These are phyloP conservation scores for Scaptodrosophila latifasciaeformis DNA, from an alignment of 2,888 invertebrate genomes.

Conservation along the genomic window DNA sequence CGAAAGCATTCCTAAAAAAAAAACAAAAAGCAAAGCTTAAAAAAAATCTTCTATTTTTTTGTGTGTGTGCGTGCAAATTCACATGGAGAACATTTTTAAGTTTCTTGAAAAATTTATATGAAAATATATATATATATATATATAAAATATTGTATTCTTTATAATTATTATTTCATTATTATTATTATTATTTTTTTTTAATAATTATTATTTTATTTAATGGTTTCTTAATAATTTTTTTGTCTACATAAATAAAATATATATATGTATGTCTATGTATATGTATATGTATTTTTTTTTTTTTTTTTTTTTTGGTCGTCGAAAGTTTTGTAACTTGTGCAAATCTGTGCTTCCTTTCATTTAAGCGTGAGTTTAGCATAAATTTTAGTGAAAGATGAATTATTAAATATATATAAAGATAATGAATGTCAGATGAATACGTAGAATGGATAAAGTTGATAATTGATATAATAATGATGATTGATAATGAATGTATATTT, in stretches of 20 bases:
- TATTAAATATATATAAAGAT: slow-evolving; percentile 31
- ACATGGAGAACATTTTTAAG: too few species aligned
- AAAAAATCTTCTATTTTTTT: slow-evolving; percentile 13
- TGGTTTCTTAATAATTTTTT: slow-evolving; percentile 6
- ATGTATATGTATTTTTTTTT: slow-evolving; percentile 10
- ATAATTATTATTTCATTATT: slow-evolving; percentile 36
- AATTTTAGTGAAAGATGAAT: slow-evolving; percentile 65
- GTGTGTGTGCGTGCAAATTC: slow-evolving; percentile 10
- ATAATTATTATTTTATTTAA: slow-evolving; percentile 10
- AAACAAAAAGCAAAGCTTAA: slow-evolving; percentile 19
- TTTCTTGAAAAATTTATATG: slow-evolving; percentile 3
- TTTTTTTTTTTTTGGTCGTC: not conserved
- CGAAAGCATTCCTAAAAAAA: too few species aligned
- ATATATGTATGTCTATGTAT: slow-evolving; percentile 21
- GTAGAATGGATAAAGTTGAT: slow-evolving; percentile 24
- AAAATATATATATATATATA: too few species aligned
- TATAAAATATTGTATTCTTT: slow-evolving; percentile 19
- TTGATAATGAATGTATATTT: slow-evolving; percentile 52
- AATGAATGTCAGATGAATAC: too few species aligned
- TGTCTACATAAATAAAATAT: slow-evolving; percentile 30
- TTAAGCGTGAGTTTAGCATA: slow-evolving; percentile 71
- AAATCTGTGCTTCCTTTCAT: slow-evolving; percentile 72
- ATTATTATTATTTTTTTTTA: slow-evolving; percentile 7
- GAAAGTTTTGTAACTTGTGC: slow-evolving; percentile 47
- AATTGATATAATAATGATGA: slow-evolving; percentile 15